Percentiles rank a stretch among this genome's conserved stretches.
Evolutionary conservation across 2,888 invertebrate genomes (phyloP).

Genomic region (Syrista parreyssii): DNA sequence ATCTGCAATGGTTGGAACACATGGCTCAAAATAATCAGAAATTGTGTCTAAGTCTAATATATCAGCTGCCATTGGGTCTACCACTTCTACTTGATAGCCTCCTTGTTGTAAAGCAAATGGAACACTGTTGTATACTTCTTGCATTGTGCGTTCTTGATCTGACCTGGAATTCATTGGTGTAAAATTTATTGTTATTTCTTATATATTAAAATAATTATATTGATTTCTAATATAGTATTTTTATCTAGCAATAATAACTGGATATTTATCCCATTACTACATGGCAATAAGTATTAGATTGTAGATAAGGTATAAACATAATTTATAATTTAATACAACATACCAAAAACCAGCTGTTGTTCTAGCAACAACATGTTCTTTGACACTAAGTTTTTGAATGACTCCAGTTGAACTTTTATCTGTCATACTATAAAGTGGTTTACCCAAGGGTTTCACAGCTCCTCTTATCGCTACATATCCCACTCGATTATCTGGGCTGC

Average conservation of each 20-base stretch:
- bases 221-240: background rate
- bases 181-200: conserved; percentile 1
- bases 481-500: conserved; percentile 74
- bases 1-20: conserved; percentile 80
- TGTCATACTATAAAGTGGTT: conserved; percentile 79
- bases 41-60: conserved; percentile 84
- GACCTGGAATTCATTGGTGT: conserved; percentile 65
- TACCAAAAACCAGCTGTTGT: conserved; percentile 87
- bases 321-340: background rate
- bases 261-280: background rate
- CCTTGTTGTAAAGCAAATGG: conserved; percentile 80
- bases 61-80: conserved; percentile 81
- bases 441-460: conserved; percentile 79
- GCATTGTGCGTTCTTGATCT: conserved; percentile 82
- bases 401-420: conserved; percentile 81
- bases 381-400: conserved; percentile 81
- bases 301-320: background rate
- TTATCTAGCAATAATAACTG: background rate
- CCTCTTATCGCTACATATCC: conserved; percentile 83
- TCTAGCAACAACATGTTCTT: conserved; percentile 86
- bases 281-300: background rate
- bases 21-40: conserved; percentile 85
- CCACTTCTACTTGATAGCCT: conserved; percentile 75
- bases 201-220: background rate
- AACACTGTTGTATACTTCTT: conserved; percentile 82